Conservation (phyloP, 1,140 invertebrate genomes). For the Cotesia typhae region DNA sequence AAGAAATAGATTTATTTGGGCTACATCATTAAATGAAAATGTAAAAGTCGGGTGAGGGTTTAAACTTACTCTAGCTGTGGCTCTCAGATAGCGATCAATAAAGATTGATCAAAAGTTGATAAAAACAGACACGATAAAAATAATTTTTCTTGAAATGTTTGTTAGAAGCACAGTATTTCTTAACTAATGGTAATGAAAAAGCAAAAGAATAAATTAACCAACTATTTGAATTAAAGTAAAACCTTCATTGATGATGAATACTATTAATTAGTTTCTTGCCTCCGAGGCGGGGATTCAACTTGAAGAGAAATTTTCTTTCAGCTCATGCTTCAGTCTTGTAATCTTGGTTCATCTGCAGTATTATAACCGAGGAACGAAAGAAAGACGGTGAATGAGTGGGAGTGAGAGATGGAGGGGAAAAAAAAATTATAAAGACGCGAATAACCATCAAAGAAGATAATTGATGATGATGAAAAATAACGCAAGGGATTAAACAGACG, state of each 20-base stretch:
- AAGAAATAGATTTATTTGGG: too few relatives aligned
- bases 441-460: constrained; percentile 13
- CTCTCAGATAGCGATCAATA: too few relatives aligned
- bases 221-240: constrained; percentile 4
- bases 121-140: too few relatives aligned
- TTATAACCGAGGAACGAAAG: too few relatives aligned
- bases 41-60: too few relatives aligned
- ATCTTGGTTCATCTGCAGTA: neutral
- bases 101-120: too few relatives aligned
- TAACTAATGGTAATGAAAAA: neutral
- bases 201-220: neutral
- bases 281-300: neutral
- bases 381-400: neutral
- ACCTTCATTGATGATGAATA: neutral
- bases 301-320: neutral
- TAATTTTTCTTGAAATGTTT: too few relatives aligned
- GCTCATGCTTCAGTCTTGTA: neutral
- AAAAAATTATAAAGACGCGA: constrained; percentile 13
- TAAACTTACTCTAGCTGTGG: too few relatives aligned
- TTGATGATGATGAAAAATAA: constrained; percentile 2
- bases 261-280: constrained; percentile 14
- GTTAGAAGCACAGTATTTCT: too few relatives aligned
- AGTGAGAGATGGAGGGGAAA: neutral
- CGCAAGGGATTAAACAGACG: neutral
- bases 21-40: too few relatives aligned